Conservation (phyloP, 2,113 vertebrate genomes). For the Syrrhaptes paradoxus region DNA sequence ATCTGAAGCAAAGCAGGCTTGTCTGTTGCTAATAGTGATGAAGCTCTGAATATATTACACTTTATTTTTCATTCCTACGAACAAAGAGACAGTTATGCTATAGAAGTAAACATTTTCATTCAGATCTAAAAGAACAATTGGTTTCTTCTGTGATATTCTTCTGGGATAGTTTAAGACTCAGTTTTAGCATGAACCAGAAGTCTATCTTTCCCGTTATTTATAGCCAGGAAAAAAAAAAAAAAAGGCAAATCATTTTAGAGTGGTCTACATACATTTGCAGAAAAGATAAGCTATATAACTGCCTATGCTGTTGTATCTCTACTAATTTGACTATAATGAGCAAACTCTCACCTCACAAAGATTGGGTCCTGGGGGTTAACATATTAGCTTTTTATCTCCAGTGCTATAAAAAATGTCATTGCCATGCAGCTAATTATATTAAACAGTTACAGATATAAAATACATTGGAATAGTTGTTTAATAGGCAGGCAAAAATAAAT, state of each 20-base stretch:
- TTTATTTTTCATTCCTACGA: slow-evolving; percentile 39
- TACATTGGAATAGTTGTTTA: slow-evolving; percentile 29
- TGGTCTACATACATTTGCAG: slow-evolving; percentile 35
- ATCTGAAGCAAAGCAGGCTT: slow-evolving; percentile 50
- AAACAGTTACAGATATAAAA: slow-evolving; percentile 53
- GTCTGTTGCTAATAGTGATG: slow-evolving; percentile 45
- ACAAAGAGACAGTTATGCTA: slow-evolving; percentile 39
- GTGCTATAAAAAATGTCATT: slow-evolving; percentile 38
- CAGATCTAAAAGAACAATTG: background rate
- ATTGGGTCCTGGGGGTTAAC: slow-evolving; percentile 52
- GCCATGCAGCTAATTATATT: slow-evolving; percentile 52
- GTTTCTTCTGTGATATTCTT: background rate
- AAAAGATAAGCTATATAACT: slow-evolving; percentile 40
- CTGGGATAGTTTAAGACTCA: background rate
- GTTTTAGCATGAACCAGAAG: slow-evolving; percentile 12
- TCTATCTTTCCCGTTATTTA: slow-evolving; percentile 18
- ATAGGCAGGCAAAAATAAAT: slow-evolving; percentile 53
- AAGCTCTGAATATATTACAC: slow-evolving; percentile 45
- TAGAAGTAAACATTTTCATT: slow-evolving; percentile 60
- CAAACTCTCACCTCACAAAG: slow-evolving; percentile 51
- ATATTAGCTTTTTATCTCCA: slow-evolving; percentile 50
- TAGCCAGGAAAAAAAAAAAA: background rate
- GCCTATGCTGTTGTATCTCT: slow-evolving; percentile 7
- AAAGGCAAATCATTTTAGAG: background rate
- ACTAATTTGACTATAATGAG: slow-evolving; percentile 63